Evolutionary conservation across 1,140 invertebrate species (phyloP), one percentile per base, ranked within the genome.

Genomic region (Galendromus occidentalis): DNA sequence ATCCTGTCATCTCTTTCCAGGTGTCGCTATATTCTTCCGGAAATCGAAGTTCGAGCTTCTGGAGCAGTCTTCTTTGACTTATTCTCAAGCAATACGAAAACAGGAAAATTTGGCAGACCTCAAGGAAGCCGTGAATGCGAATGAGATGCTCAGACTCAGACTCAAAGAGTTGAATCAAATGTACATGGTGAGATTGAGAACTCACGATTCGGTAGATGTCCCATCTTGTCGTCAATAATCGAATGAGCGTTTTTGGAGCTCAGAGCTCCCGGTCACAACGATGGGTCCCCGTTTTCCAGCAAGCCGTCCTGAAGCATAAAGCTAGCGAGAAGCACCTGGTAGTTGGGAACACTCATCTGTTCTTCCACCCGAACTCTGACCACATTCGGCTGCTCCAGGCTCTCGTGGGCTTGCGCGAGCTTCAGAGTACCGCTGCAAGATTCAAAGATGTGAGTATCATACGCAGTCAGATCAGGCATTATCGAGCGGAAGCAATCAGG

Each of bases 261-360:
- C n/a, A n/a, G n/a, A n/a, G n/a, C n/a, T n/a, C n/a, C n/a, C n/a
- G n/a, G n/a, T n/a, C n/a, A n/a, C n/a, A n/a, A n/a, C n/a, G n/a
- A 39, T 68, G 75, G 42, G 71, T 64, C 47, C 28, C 18, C 64
- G 39, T 66, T 72, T 71, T 73, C 7, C 69, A 84, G 82, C 79
- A 80, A 14, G 74, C 79, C 29, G 71, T 83, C 33, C 75, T 90
- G 63, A 77, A 83, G 71, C 81, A 80, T 6, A 72, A 84, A 29
- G 78, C 80, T 70, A 77, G 77, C 7, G 75, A 77, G 65, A 69
- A 64, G 63, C 28, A 30, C 14, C 20, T 72, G 42, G 72, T 91
- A 65, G 79, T 91, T 64, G 88, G 82, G 22, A 93, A 91, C 72
- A 93, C 88, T 0, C 92, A 96, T 79, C 79, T 95, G 18, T 95